A percentile compares a stretch with the other conserved stretches of the same genome.
Conservation (phyloP, 1,140 invertebrate species). For the Lutraria rhynchaena region DNA sequence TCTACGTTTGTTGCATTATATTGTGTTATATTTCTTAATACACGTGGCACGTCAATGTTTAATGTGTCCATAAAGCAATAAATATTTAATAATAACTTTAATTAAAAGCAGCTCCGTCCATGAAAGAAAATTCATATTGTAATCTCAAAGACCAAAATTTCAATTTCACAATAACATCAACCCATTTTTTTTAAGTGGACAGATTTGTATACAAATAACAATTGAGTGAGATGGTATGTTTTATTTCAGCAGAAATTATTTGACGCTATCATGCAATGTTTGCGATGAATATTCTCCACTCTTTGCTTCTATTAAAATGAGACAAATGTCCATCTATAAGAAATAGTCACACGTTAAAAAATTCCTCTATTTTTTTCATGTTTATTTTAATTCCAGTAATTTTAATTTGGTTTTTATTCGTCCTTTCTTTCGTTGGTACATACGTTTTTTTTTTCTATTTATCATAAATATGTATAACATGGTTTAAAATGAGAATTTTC, state of each 20-base stretch:
- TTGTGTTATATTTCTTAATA: not conserved
- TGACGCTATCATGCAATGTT: too few relatives aligned
- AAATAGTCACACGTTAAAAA: not conserved
- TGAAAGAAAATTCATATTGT: too few relatives aligned
- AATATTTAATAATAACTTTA: too few relatives aligned
- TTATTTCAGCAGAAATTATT: too few relatives aligned
- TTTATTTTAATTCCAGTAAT: not conserved
- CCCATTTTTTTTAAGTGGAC: too few relatives aligned
- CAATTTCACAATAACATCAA: too few relatives aligned
- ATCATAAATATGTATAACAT: conserved; percentile 69
- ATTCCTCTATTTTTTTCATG: not conserved
- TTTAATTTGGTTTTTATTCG: not conserved
- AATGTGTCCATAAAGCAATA: too few relatives aligned
- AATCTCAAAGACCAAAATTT: too few relatives aligned
- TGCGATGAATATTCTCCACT: too few relatives aligned
- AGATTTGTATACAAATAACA: too few relatives aligned
- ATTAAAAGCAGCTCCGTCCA: too few relatives aligned
- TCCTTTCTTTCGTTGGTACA: not conserved
- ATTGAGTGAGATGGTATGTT: too few relatives aligned
- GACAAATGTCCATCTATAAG: not conserved
- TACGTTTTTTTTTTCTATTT: not conserved
- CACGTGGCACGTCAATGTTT: not conserved
- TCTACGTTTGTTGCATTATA: not conserved
- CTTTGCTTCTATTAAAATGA: not conserved
- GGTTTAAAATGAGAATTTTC: conserved; percentile 49